phyloP scores from a whole-genome alignment of 1,140 invertebrate genomes.

The Diorhabda carinulata region DNA sequence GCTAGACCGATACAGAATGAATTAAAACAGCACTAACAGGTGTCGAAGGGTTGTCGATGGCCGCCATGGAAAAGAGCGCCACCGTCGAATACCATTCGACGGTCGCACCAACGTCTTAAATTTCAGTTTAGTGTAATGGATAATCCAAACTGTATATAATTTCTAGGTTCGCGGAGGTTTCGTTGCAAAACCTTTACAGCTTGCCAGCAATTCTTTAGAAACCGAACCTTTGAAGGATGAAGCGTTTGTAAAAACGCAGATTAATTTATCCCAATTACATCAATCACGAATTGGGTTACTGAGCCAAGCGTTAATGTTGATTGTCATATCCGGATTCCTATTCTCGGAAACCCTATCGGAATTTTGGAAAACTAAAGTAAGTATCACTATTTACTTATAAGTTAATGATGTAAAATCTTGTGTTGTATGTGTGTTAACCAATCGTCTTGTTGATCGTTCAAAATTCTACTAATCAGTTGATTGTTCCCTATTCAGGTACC shows the following conservation, averaged over 20 bases:
- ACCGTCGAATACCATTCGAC: too few relatives aligned
- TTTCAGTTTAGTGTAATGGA: too few relatives aligned
- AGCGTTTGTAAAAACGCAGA: conserved; percentile 48
- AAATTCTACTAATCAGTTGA: too few relatives aligned
- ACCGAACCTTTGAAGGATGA: conserved; percentile 40
- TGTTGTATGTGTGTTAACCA: too few relatives aligned
- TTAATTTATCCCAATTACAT: conserved; percentile 84
- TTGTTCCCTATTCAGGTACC: conserved; percentile 57
- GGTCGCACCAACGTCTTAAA: too few relatives aligned
- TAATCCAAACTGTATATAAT: neutral
- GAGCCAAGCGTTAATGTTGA: conserved; percentile 80
- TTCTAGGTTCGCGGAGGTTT: conserved; percentile 49
- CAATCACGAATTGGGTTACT: conserved; percentile 84
- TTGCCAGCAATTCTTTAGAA: conserved; percentile 46
- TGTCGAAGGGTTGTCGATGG: too few relatives aligned
- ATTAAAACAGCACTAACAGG: too few relatives aligned
- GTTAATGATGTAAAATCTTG: too few relatives aligned
- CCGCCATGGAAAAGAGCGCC: too few relatives aligned
- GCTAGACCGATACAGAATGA: too few relatives aligned
- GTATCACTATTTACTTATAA: conserved; percentile 14
- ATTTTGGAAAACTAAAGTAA: conserved; percentile 85
- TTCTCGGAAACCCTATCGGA: conserved; percentile 85
- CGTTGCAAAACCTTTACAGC: conserved; percentile 43
- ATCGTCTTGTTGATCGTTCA: too few relatives aligned
- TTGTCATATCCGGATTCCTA: conserved; percentile 82